phyloP scores from a whole-genome alignment of 2,888 invertebrate genomes.

The Netelia fuscicornis region DNA sequence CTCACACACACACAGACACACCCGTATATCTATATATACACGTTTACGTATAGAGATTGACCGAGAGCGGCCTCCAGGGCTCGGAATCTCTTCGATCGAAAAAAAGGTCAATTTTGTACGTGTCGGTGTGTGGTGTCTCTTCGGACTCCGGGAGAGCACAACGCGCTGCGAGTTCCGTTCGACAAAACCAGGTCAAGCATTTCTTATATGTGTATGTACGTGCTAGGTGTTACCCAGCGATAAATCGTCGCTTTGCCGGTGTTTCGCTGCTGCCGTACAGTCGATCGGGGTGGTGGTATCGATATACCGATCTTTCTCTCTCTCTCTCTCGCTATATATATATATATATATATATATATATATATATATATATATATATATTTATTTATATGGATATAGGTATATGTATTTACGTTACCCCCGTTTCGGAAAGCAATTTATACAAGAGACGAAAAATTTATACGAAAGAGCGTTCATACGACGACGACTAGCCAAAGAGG shows the following conservation, averaged over 20 bases:
- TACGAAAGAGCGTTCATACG: slow-evolving; percentile 7
- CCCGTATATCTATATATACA: not conserved
- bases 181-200: slow-evolving; percentile 59
- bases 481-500: not conserved
- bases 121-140: slow-evolving; percentile 19
- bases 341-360: not conserved
- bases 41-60: slow-evolving; percentile 4
- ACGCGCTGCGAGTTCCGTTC: slow-evolving; percentile 37
- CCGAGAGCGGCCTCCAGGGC: slow-evolving; percentile 27
- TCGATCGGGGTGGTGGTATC: slow-evolving; percentile 45
- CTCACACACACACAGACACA: not conserved
- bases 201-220: slow-evolving; percentile 28
- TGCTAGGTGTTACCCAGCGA: slow-evolving; percentile 30
- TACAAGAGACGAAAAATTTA: slow-evolving; percentile 43
- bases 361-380: slow-evolving; percentile 1
- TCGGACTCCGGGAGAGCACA: slow-evolving; percentile 29
- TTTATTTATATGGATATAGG: not conserved
- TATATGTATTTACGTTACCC: slow-evolving; percentile 21
- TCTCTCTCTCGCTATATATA: not conserved
- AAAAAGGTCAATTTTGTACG: slow-evolving; percentile 45
- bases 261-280: slow-evolving; percentile 5
- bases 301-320: not conserved
- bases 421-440: slow-evolving; percentile 42
- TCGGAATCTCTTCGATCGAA: slow-evolving; percentile 52
- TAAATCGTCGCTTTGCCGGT: slow-evolving; percentile 52